Evolutionary conservation across 2,888 invertebrate species (phyloP), one percentile per base, ranked within the genome.

Genomic region (Crepidodera aurea): DNA sequence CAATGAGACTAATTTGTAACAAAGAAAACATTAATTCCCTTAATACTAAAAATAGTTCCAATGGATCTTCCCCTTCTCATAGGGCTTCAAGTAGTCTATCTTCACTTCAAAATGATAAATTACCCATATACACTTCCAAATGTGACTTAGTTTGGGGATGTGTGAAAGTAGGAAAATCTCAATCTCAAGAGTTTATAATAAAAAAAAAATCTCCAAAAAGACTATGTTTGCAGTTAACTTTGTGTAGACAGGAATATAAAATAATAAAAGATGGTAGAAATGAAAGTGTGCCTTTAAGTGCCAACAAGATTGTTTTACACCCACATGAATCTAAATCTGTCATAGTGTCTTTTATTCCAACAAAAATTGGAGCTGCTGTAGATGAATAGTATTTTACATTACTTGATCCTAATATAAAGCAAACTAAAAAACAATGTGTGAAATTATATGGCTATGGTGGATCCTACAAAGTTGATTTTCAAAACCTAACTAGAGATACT

Each of bases 381-480:
- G 88, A 86, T 19, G 82, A 83, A 66, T 76, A 88, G 10, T 74
- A 79, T n/a, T 87, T 88, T 70, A 81, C 78, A 57, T 83, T 87
- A 55, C 70, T 83, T 73, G 74, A 78, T 58, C 51, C 73, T 1
- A 70, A 74, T 57, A 66, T 73, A 16, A 69, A 74, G 55, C 75
- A 77, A 58, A 69, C 51, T 12, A 74, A 71, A 42, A 76, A 74
- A 51, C 78, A 79, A 61, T 70, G 80, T 73, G 78, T 84, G 71
- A 75, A 79, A 72, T 75, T 88, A 5, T 86, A 81, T 70, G 88
- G 86, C 1, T 87, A 86, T 68, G 88, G 88, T 1, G 88, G 88
- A 0, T 82, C 82, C 67, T 82, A 83, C 0, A 83, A 80, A 66
- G 75, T 87, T 0, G 82, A 84, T 16, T 69, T 69, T 46, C 50